These are phyloP conservation scores for Nipponacmea schrenckii DNA, from an alignment of 2,888 invertebrate species.

Conservation along the genomic window DNA sequence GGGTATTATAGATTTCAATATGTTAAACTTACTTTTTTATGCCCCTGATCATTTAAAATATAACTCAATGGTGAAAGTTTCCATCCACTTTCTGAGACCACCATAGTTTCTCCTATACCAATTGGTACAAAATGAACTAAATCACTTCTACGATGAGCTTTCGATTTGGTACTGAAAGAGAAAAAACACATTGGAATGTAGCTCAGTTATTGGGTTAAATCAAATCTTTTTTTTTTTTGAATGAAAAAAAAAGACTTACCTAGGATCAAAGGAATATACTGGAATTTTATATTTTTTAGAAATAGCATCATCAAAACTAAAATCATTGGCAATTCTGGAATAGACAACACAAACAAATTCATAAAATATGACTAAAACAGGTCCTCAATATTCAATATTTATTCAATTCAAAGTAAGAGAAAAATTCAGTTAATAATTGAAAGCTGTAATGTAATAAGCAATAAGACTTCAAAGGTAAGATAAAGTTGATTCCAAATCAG, in stretches of 20 bases:
- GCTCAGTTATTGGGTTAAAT: no score
- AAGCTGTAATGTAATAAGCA: no score
- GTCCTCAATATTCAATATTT: no score
- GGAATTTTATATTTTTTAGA: constrained; percentile 45
- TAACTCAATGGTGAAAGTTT: constrained; percentile 42
- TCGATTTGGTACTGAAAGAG: constrained; percentile 34
- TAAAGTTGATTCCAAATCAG: no score
- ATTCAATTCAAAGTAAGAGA: no score
- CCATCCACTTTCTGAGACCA: constrained; percentile 42
- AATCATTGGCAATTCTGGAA: constrained; percentile 48
- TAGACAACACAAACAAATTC: not conserved
- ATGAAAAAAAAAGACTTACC: constrained; percentile 29
- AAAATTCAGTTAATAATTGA: no score
- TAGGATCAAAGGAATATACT: constrained; percentile 57
- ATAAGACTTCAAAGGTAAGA: no score
- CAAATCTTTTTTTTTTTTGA: no score
- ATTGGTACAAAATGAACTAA: constrained; percentile 38
- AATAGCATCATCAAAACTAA: constrained; percentile 50
- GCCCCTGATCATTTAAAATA: constrained; percentile 33
- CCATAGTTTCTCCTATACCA: constrained; percentile 39
- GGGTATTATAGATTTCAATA: no score
- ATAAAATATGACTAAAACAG: not conserved
- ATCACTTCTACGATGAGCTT: constrained; percentile 26
- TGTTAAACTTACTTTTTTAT: constrained; percentile 37
- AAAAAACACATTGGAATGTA: not conserved